Base-by-base conservation (phyloP, 2,113 vertebrate species). In the Phaethornis superciliosus region DNA sequence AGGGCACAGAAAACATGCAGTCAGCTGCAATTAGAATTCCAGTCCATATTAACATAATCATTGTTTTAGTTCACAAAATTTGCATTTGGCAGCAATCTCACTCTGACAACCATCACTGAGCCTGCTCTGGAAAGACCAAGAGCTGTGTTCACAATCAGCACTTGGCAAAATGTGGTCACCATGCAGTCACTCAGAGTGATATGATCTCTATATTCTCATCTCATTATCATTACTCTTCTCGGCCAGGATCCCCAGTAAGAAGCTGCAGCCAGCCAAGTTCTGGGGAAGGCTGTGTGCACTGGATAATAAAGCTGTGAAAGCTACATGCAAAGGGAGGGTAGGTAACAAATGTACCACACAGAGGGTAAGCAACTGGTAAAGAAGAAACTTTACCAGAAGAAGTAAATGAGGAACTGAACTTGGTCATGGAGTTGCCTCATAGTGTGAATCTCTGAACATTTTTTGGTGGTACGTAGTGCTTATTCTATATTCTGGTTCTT, bases 21-120 rank as follows among this genome's bases (percentile, higher is more conserved):
- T 94, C 74, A 74, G 42, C 89, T 79, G 85, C 95, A 96, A 95
- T 96, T 94, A 95, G 89, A 89, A 93, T 96, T 88, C 71, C 67
- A 89, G 88, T 49, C 83, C 94, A 84, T 93, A 96, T 95, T 97
- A 96, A 93, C 62, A 80, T 93, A 96, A 90, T 87, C 70, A 96
- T 94, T 93, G 89, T 95, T 63, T 85, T 96, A 86, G 90, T 76
- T 30, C 56, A 93, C 32, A 59, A 88, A 93, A 89, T 90, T 90
- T 89, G 95, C 52, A 22, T 37, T 79, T 97, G 97, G 97, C 96
- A 95, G 91, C 7, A 7, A 37, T 56, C 59, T 64, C 37, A 1
- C 8, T 44, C 94, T 84, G 87, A 89, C 94, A 96, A 93, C 91
- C 90, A 62, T 72, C 94, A 27, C 84, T 52, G 72, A 81, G 86